Percentiles rank a stretch among this genome's conserved stretches.
Conservation (phyloP, 2,113 vertebrate genomes). For the Mesitornis unicolor region DNA sequence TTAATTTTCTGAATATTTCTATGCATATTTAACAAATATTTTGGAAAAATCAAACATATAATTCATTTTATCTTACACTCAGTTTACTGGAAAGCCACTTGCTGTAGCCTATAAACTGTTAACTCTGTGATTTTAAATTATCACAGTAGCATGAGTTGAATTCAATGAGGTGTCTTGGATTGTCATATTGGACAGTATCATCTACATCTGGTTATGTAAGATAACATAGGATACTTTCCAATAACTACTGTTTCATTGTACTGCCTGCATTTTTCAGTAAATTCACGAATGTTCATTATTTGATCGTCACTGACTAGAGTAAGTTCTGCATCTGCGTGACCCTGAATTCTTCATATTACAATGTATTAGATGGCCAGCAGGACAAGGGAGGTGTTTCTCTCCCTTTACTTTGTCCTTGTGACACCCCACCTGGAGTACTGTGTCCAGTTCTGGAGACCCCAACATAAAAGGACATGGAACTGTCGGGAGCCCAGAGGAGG, state of each 20-base stretch:
- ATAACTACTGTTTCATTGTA: neutral
- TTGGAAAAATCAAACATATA: neutral
- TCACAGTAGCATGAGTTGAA: neutral
- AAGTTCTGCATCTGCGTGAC: neutral
- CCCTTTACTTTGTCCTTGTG: no score
- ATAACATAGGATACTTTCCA: neutral
- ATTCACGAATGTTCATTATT: neutral
- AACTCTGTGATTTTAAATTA: neutral
- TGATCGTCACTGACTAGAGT: neutral
- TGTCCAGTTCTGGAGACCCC: no score
- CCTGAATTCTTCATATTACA: neutral
- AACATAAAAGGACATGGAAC: no score
- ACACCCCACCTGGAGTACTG: no score
- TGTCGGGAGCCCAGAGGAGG: no score
- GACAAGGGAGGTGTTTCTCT: no score
- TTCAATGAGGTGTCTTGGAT: neutral
- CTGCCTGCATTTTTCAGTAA: neutral
- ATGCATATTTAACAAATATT: neutral
- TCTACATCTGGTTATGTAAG: neutral
- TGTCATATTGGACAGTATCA: neutral
- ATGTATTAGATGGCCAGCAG: accelerated
- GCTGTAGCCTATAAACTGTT: neutral
- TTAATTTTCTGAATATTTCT: neutral
- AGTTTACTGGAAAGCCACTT: neutral
- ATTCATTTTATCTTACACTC: neutral